phyloP scores from a whole-genome alignment of 2,888 invertebrate species.

The Melipona beecheii region DNA sequence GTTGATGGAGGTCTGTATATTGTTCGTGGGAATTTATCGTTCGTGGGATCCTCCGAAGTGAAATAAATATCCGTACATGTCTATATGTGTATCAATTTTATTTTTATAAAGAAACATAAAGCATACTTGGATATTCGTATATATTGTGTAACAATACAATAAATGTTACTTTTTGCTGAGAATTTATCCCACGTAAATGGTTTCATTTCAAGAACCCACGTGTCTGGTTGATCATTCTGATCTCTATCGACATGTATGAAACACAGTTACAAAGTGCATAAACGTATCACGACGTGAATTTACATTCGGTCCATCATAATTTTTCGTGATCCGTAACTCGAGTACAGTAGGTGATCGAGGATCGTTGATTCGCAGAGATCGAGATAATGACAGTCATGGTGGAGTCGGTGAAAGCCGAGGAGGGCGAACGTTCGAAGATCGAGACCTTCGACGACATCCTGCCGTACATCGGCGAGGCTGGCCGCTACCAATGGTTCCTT shows the following conservation, averaged over 20 bases:
- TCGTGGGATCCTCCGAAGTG: too few species aligned
- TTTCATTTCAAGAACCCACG: too few species aligned
- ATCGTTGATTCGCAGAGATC: constrained; percentile 59
- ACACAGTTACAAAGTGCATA: background rate
- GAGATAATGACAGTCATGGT: constrained; percentile 77
- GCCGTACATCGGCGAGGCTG: constrained; percentile 82
- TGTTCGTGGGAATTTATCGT: too few species aligned
- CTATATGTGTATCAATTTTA: too few species aligned
- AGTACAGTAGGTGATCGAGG: background rate
- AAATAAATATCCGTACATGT: too few species aligned
- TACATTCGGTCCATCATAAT: background rate
- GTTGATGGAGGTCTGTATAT: too few species aligned
- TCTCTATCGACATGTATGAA: background rate
- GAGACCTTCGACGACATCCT: constrained; percentile 82
- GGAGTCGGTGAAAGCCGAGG: constrained; percentile 75
- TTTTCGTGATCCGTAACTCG: background rate
- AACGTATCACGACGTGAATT: background rate
- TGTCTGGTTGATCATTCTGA: background rate
- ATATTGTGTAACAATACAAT: too few species aligned
- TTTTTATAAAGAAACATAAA: too few species aligned
- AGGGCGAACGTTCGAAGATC: constrained; percentile 77
- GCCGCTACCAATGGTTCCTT: constrained; percentile 81
- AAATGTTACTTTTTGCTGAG: too few species aligned
- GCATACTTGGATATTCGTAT: too few species aligned
- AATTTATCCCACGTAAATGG: too few species aligned